Conservation (phyloP, 2,888 invertebrate species). For the Ormyrus thymus region DNA sequence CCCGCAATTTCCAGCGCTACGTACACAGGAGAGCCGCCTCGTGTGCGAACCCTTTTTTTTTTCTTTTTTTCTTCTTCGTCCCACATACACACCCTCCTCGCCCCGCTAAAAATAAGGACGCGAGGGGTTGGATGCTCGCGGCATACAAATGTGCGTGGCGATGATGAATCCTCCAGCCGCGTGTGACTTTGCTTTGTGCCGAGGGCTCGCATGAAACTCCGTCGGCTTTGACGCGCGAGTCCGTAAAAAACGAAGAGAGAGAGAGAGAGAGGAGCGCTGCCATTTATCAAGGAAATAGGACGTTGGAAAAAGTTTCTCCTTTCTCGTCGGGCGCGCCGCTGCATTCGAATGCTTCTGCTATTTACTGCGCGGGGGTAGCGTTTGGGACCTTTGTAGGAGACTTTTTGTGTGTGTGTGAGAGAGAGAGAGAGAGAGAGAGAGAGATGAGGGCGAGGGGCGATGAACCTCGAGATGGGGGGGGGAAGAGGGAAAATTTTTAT, state of each 20-base stretch:
- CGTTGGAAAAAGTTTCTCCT: neutral
- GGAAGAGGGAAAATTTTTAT: too few relatives aligned
- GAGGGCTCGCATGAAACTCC: constrained; percentile 9
- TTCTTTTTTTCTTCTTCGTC: constrained; percentile 18
- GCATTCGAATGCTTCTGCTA: neutral
- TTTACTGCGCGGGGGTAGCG: neutral
- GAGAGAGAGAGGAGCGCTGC: neutral
- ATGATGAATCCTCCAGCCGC: constrained; percentile 33
- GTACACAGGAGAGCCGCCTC: neutral
- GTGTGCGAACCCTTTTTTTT: constrained; percentile 10
- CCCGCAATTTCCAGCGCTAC: constrained; percentile 25
- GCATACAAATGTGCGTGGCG: constrained; percentile 43
- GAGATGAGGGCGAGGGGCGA: too few relatives aligned
- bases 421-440: too few relatives aligned
- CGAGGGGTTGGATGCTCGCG: constrained; percentile 35
- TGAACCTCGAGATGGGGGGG: too few relatives aligned
- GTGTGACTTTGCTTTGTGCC: neutral
- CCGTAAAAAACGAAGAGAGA: too few relatives aligned
- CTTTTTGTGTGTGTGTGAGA: neutral
- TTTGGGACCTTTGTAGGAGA: neutral
- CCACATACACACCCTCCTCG: constrained; percentile 7
- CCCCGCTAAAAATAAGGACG: constrained; percentile 40
- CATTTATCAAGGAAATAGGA: constrained; percentile 36
- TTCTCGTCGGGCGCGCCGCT: neutral
- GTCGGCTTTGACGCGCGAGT: neutral